Conservation (phyloP, 2,888 invertebrate species). For the Diplolepis rosae region DNA sequence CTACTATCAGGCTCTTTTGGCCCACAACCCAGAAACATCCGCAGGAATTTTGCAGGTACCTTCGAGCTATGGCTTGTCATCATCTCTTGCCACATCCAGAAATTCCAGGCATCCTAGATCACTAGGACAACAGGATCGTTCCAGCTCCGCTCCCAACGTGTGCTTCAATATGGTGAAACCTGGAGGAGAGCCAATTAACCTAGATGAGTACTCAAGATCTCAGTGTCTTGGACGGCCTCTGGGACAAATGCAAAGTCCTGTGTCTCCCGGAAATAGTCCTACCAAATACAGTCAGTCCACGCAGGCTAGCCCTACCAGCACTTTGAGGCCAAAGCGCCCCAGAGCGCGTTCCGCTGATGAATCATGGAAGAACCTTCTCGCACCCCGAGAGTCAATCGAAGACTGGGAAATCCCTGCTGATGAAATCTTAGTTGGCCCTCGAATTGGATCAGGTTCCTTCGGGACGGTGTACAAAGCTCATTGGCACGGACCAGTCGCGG, state of each 20-base stretch:
- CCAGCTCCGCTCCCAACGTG: constrained; percentile 98
- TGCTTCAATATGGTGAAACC: constrained; percentile 87
- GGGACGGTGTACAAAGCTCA: constrained; percentile 99
- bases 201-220: constrained; percentile 70
- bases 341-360: constrained; percentile 95
- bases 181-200: constrained; percentile 70
- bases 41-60: constrained; percentile 84
- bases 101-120: constrained; percentile 81
- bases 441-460: constrained; percentile 98
- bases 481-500: constrained; percentile 98
- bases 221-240: constrained; percentile 60
- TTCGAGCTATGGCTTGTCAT: constrained; percentile 76
- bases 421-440: constrained; percentile 91
- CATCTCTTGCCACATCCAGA: constrained; percentile 73
- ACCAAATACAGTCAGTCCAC: constrained; percentile 82
- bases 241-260: constrained; percentile 64
- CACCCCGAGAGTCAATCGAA: constrained; percentile 94
- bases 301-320: constrained; percentile 94
- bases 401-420: constrained; percentile 98
- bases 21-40: constrained; percentile 83
- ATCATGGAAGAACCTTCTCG: constrained; percentile 88
- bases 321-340: constrained; percentile 87
- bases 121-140: constrained; percentile 91
- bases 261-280: constrained; percentile 76
- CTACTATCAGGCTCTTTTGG: constrained; percentile 86